A percentile compares a stretch with the other conserved stretches of the same genome.
Evolutionary conservation across 2,113 vertebrate species (phyloP).

Genomic region (Clupea harengus): DNA sequence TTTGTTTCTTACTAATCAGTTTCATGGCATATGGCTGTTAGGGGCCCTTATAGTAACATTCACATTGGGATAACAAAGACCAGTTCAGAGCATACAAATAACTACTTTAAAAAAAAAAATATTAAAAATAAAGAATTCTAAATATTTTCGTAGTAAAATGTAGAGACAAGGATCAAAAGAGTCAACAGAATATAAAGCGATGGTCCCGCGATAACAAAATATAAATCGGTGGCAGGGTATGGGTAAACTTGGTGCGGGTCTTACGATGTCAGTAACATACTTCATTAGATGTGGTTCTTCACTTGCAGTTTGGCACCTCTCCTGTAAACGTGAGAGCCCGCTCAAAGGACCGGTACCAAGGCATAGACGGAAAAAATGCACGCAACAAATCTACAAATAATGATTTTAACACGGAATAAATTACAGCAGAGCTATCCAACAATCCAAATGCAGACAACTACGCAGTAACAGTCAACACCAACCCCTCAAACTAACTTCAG

Average conservation of each 20-base stretch:
- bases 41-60: slow-evolving; percentile 50
- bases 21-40: background rate
- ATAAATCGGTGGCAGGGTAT: slow-evolving; percentile 46
- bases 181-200: slow-evolving; percentile 32
- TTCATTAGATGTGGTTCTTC: slow-evolving; percentile 47
- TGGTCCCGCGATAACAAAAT: slow-evolving; percentile 66
- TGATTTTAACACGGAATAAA: background rate
- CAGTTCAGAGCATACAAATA: slow-evolving; percentile 41
- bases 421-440: background rate
- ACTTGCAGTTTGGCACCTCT: slow-evolving; percentile 29
- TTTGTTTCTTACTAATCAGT: slow-evolving; percentile 1
- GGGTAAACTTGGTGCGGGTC: slow-evolving; percentile 38
- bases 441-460: background rate
- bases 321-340: slow-evolving; percentile 39
- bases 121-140: background rate
- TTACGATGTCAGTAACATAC: slow-evolving; percentile 32
- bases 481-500: background rate
- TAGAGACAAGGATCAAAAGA: slow-evolving; percentile 19
- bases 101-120: slow-evolving; percentile 33
- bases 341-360: slow-evolving; percentile 7
- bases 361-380: background rate
- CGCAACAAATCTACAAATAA: background rate
- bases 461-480: background rate
- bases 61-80: slow-evolving; percentile 47
- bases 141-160: slow-evolving; percentile 13